Base-by-base conservation (phyloP, 2,888 invertebrate species). In the Andrena hattorfiana region DNA sequence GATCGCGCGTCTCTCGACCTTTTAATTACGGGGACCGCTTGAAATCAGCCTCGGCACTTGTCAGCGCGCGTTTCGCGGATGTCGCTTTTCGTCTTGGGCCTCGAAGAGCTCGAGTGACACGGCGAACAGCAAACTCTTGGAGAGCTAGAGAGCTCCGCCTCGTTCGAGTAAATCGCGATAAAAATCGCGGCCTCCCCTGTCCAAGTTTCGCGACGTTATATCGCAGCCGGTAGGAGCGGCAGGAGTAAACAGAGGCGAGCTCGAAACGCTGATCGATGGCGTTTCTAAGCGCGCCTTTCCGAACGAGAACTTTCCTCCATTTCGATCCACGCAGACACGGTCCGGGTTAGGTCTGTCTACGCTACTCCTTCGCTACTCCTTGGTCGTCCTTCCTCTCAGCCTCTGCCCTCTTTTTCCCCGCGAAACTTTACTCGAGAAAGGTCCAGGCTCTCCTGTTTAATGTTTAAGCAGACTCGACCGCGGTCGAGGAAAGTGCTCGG, bases 381-480 rank as follows among this genome's bases (percentile, higher is more conserved):
- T 13, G 30, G 16, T 5, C 26, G 16, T 13, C 56, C 20, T 51
- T 20, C 8, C 42, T 20, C 28, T 8, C 68, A 20, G 20, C 23
- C 35, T 32, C 2, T 2, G 51, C 10, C 23, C 30, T 54, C 62
- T 48, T 64, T 62, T 42, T 20, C 66, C 66, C 20, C 32, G n/a
- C 62, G 59, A 72, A 78, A 85, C 68, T 85, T 87, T 64, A 42
- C 54, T 23, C 26, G 13, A 35, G 23, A 32, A 62, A 16, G 30
- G 54, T 62, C 26, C 62, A 23, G n/a, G 72, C 66, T 60, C 35
- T 51, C 20, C 28, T 49, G 77, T 77, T 86, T 87, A 85, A 87
- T 87, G 69, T 87, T 87, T 85, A 87, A 87, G 81, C 83, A 66
- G 56, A 23, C 66, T n/a, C 60, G 32, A 67, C 60, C 64, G 48